These are phyloP conservation scores for Palloptera scutellata DNA, from an alignment of 2,888 invertebrate species.

Conservation along the genomic window DNA sequence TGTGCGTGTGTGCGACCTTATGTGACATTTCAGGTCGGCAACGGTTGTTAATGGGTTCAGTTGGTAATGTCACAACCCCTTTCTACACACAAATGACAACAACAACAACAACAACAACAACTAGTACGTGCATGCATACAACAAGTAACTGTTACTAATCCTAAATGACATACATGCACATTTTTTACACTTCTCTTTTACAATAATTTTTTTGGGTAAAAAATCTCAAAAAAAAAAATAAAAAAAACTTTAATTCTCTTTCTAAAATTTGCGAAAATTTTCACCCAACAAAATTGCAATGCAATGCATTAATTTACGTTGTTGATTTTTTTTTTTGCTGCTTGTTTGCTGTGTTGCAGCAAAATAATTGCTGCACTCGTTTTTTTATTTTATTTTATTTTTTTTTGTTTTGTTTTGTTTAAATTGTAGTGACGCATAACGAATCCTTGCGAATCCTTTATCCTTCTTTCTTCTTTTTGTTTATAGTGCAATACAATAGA, in stretches of 20 bases:
- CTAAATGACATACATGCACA: constrained; percentile 29
- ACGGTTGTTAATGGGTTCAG: constrained; percentile 61
- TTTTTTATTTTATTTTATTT: constrained; percentile 23
- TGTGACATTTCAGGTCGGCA: constrained; percentile 54
- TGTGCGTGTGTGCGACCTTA: constrained; percentile 48
- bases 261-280: constrained; percentile 43
- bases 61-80: constrained; percentile 56
- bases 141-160: constrained; percentile 15
- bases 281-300: constrained; percentile 25
- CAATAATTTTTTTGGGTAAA: constrained; percentile 36
- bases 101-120: constrained; percentile 9
- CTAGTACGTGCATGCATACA: not conserved
- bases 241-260: constrained; percentile 36
- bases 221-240: constrained; percentile 40
- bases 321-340: not conserved
- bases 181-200: constrained; percentile 15
- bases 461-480: constrained; percentile 31
- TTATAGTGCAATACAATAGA: constrained; percentile 38
- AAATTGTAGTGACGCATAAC: constrained; percentile 38
- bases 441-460: constrained; percentile 38
- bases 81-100: constrained; percentile 32
- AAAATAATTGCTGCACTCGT: constrained; percentile 32
- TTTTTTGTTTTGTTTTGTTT: constrained; percentile 33
- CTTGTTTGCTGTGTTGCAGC: constrained; percentile 36
- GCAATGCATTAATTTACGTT: constrained; percentile 43